Percentiles rank a stretch among this genome's conserved stretches.
phyloP scores from a whole-genome alignment of 2,113 vertebrate species.

The Prochilodus magdalenae region DNA sequence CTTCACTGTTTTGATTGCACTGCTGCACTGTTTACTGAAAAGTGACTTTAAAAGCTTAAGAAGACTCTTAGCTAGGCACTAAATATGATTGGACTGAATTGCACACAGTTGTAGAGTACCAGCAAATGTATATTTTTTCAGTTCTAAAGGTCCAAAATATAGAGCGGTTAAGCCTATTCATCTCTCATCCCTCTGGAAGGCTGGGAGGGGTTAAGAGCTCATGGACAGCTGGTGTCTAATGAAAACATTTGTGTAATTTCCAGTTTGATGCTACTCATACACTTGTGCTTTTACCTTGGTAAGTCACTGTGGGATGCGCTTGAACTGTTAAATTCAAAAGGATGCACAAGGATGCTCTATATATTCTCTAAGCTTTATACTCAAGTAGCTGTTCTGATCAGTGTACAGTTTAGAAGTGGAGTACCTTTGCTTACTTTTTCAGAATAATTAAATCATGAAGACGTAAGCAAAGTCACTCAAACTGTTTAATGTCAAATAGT shows the following conservation, averaged over 20 bases:
- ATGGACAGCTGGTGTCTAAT: constrained; percentile 37
- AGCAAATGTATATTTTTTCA: background rate
- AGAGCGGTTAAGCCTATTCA: background rate
- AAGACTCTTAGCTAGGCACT: background rate
- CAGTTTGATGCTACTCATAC: background rate
- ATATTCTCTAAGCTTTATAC: no score
- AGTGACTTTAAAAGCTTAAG: no score
- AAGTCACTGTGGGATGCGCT: no score
- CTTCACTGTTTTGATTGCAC: constrained; percentile 16
- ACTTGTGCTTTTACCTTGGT: background rate
- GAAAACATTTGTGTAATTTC: constrained; percentile 24
- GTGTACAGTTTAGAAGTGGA: no score
- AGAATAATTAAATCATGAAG: no score
- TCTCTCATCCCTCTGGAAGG: constrained; percentile 3
- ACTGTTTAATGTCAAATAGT: no score
- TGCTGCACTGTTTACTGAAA: no score
- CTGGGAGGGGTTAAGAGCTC: constrained; percentile 12
- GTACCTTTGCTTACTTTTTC: no score
- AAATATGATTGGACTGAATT: background rate
- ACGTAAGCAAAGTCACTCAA: no score
- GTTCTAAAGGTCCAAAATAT: background rate
- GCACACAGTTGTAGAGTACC: background rate
- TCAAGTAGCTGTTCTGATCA: no score
- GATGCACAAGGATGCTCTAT: no score
- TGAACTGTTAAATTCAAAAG: background rate